Evolutionary conservation across 2,888 invertebrate species (phyloP).

Genomic region (Philereme transversata): DNA sequence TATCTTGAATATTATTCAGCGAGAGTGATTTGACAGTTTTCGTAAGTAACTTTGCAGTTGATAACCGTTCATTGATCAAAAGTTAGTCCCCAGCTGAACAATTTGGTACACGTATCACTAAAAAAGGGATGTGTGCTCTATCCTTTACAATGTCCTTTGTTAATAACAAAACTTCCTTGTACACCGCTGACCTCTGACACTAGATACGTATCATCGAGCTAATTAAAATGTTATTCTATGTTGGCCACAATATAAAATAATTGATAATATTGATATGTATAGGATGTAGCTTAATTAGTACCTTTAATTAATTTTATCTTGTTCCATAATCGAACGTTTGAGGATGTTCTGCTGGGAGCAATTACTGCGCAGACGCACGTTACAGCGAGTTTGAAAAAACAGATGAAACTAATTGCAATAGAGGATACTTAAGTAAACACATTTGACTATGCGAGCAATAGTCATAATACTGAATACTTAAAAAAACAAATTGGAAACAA

Average conservation of each 20-base stretch:
- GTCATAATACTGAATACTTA: too few species aligned
- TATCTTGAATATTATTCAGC: too few species aligned
- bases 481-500: too few species aligned
- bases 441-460: too few species aligned
- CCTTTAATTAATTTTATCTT: constrained; percentile 26
- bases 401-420: neutral
- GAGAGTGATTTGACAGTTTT: too few species aligned
- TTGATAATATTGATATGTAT: constrained; percentile 35
- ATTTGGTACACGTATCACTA: too few species aligned
- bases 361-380: constrained; percentile 13
- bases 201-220: constrained; percentile 65
- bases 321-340: constrained; percentile 13
- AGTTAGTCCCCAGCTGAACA: too few species aligned
- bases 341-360: constrained; percentile 19
- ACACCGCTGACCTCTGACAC: constrained; percentile 69
- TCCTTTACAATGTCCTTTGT: neutral
- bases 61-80: too few species aligned
- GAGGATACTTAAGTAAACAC: neutral
- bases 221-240: constrained; percentile 56
- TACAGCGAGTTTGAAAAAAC: neutral
- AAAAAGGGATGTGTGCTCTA: constrained; percentile 3
- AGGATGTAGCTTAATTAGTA: constrained; percentile 33
- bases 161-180: constrained; percentile 58
- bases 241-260: constrained; percentile 28
- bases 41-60: too few species aligned